Evolutionary conservation across 2,113 vertebrate genomes (phyloP).

Genomic region (Brienomyrus brachyistius): DNA sequence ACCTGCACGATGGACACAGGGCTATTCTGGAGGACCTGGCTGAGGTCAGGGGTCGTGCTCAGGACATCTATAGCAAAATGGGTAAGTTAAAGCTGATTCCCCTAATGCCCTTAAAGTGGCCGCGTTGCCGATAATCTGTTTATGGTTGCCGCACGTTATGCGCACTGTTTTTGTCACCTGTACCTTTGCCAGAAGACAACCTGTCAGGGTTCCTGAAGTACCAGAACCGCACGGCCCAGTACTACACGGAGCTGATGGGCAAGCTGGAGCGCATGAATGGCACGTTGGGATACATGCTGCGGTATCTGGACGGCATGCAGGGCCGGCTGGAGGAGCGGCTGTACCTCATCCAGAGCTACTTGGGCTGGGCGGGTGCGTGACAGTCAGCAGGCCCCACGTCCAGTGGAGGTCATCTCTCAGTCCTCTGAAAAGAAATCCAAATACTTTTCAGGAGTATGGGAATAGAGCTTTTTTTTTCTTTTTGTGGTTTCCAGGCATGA

Average conservation of each 20-base stretch:
- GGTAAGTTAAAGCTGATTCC: slow-evolving; percentile 40
- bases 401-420: neutral
- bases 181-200: slow-evolving; percentile 49
- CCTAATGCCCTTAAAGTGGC: neutral
- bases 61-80: slow-evolving; percentile 57
- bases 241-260: slow-evolving; percentile 58
- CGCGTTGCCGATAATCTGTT: neutral
- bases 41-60: slow-evolving; percentile 47
- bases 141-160: neutral
- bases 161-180: neutral
- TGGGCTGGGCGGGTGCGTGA: slow-evolving; percentile 57
- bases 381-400: neutral
- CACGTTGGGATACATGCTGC: slow-evolving; percentile 60
- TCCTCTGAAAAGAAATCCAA: neutral
- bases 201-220: slow-evolving; percentile 61
- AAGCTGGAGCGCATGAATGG: slow-evolving; percentile 67
- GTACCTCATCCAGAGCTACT: slow-evolving; percentile 53
- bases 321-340: slow-evolving; percentile 56
- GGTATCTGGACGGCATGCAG: slow-evolving; percentile 52
- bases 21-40: slow-evolving; percentile 50
- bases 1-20: slow-evolving; percentile 48
- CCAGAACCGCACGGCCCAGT: slow-evolving; percentile 55
- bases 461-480: neutral
- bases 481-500: slow-evolving; percentile 49
- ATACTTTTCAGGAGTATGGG: neutral